phyloP scores from a whole-genome alignment of 2,888 invertebrate genomes.

The Rotaria socialis region DNA sequence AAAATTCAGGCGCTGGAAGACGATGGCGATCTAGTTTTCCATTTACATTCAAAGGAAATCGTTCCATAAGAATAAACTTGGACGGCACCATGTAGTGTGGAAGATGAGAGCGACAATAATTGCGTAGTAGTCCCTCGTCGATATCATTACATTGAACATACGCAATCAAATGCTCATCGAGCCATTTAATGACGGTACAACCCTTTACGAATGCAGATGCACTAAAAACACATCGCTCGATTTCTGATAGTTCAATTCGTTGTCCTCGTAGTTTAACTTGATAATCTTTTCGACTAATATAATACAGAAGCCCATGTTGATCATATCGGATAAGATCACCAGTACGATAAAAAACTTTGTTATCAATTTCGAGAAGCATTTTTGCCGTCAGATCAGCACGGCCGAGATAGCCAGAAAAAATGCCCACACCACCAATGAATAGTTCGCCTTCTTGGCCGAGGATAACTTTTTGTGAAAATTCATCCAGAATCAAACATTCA shows the following conservation, averaged over 20 bases:
- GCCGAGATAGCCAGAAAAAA: slow-evolving; percentile 15
- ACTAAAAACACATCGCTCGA: neutral
- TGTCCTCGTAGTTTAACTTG: slow-evolving; percentile 34
- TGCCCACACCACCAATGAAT: slow-evolving; percentile 31
- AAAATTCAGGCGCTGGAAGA: too few species aligned
- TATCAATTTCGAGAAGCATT: neutral
- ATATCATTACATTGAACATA: neutral
- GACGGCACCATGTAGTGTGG: too few species aligned
- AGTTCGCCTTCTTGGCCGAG: neutral
- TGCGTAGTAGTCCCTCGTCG: too few species aligned
- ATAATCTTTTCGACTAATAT: slow-evolving; percentile 28
- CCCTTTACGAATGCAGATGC: neutral
- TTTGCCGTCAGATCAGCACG: neutral
- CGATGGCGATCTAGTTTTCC: too few species aligned
- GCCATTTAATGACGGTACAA: neutral
- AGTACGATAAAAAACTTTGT: neutral
- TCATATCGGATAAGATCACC: neutral
- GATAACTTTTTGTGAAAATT: neutral
- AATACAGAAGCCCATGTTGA: neutral
- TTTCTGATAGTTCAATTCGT: slow-evolving; percentile 31
- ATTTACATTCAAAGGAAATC: too few species aligned
- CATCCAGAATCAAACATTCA: neutral
- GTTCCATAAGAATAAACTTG: too few species aligned
- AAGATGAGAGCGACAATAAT: too few species aligned
- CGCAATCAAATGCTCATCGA: neutral